Evolutionary conservation across 2,113 vertebrate species (phyloP), one percentile per base, ranked within the genome.

Genomic region (Dascyllus trimaculatus): DNA sequence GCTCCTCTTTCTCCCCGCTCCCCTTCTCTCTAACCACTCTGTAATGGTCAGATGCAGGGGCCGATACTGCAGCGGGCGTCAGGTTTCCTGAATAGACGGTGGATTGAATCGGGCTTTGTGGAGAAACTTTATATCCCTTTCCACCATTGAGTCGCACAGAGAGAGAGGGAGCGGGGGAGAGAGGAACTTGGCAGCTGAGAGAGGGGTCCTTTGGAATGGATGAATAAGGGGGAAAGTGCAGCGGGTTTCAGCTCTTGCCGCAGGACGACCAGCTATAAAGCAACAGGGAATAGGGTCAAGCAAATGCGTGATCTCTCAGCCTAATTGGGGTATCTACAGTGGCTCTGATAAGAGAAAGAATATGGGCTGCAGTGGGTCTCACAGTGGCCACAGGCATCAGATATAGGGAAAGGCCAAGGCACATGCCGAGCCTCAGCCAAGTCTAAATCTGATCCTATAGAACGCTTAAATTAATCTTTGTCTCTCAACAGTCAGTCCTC

Each of bases 91-190:
- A 93, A 85, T 92, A 95, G 91, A 93, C 93, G 90, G 83, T 91
- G 93, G 81, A 95, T 94, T 96, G 95, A 97, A 96, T 96, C 94
- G 94, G 86, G 92, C 95, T 97, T 97, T 97, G 96, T 97, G 94
- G 92, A 89, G 96, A 97, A 98, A 97, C 94, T 93, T 94, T 96
- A 97, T 96, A 97, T 96, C 95, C 95, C 94, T 95, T 95, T 95
- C 88, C 90, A 89, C 92, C 94, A 88, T 95, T 96, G 95, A 95
- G 92, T 92, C 86, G 90, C 92, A 85, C 91, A 51, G 91, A 88
- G 93, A 88, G 93, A 91, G 63, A 13, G 65, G 62, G 92, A 86
- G 86, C 52, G 85, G 57, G 80, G 53, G 82, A 45, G 75, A 69
- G 93, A 87, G 91, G 89, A 60, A 88, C 89, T 91, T 96, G 95